A percentile compares a stretch with the other conserved stretches of the same genome.
Conservation (phyloP, 1,140 invertebrate genomes). For the Tetragonula clypearis region DNA sequence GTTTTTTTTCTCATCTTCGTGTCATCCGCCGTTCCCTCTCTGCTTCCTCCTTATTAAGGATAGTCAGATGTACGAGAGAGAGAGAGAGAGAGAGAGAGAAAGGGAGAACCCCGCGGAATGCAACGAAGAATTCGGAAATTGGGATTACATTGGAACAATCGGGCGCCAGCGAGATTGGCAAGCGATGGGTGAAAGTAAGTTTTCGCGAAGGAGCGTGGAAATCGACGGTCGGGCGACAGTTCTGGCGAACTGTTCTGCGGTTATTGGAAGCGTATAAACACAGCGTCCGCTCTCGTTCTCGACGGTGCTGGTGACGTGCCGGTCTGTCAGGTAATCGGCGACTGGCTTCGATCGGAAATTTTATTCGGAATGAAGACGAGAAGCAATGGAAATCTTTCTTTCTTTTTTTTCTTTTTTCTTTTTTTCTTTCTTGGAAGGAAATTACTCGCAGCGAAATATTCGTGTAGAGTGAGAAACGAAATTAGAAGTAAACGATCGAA, state of each 20-base stretch:
- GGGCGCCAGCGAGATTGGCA: conserved; percentile 20
- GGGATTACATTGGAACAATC: conserved; percentile 50
- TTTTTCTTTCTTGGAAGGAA: too few relatives aligned
- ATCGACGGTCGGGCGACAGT: conserved; percentile 66
- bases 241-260: conserved; percentile 73
- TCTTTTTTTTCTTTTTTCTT: too few relatives aligned
- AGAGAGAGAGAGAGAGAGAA: background rate
- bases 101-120: conserved; percentile 33
- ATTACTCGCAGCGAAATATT: too few relatives aligned
- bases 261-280: conserved; percentile 66
- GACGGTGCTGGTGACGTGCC: conserved; percentile 56
- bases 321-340: background rate
- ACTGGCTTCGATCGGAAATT: too few relatives aligned
- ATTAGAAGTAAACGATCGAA: too few relatives aligned
- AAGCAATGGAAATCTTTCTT: too few relatives aligned
- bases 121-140: conserved; percentile 58
- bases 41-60: conserved; percentile 34
- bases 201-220: conserved; percentile 44
- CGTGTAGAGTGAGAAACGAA: too few relatives aligned
- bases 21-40: background rate
- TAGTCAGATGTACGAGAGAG: background rate
- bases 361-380: too few relatives aligned
- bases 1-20: background rate
- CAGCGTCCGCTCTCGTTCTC: conserved; percentile 51
- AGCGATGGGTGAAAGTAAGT: conserved; percentile 57